Evolutionary conservation across 2,888 invertebrate species (phyloP).

Genomic region (Podabrus alpinus): DNA sequence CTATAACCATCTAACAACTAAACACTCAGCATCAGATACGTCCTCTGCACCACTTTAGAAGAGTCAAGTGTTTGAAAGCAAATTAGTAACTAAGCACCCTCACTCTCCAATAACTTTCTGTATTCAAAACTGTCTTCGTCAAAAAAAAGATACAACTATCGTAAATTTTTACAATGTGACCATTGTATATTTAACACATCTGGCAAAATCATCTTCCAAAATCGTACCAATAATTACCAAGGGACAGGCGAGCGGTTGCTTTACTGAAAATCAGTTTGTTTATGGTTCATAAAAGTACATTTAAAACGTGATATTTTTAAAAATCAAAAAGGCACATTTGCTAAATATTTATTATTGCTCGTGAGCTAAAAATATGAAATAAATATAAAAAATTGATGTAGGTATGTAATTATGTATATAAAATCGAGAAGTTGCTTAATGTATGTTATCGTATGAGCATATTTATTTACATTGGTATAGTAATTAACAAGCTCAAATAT

Average conservation of each 20-base stretch:
- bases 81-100: constrained; percentile 25
- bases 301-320: not conserved
- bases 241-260: not conserved
- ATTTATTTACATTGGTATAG: not conserved
- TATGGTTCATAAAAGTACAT: not conserved
- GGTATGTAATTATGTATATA: not conserved
- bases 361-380: not conserved
- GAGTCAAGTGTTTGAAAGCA: constrained; percentile 24
- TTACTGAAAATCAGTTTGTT: not conserved
- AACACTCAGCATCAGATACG: not conserved
- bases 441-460: not conserved
- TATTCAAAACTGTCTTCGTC: constrained; percentile 1
- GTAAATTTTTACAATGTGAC: not conserved
- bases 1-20: constrained; percentile 16
- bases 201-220: not conserved
- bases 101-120: not conserved
- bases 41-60: constrained; percentile 5
- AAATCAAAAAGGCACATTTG: not conserved
- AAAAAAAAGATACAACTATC: constrained; percentile 5
- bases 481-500: not conserved
- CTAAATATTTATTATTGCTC: not conserved
- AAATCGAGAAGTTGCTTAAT: not conserved
- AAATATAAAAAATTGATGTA: not conserved
- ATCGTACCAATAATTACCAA: not conserved
- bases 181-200: not conserved